phyloP scores from a whole-genome alignment of 2,888 invertebrate genomes.

The Mythimna loreyi region DNA sequence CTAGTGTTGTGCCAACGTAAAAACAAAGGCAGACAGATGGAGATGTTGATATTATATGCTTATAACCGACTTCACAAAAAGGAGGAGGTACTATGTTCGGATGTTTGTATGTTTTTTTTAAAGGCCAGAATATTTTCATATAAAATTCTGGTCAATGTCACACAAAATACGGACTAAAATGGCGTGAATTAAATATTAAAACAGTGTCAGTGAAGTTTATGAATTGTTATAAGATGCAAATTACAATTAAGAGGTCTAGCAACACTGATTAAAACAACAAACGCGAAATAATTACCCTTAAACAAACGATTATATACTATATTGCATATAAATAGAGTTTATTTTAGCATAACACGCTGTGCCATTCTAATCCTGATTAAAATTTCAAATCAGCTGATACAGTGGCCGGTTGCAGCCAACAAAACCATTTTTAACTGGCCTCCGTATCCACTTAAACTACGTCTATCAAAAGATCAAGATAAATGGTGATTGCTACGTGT shows the following conservation, averaged over 20 bases:
- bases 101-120: too few relatives aligned
- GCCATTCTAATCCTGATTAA: conserved; percentile 54
- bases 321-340: rapidly evolving
- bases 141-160: neutral
- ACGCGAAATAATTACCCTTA: neutral
- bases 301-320: conserved; percentile 18
- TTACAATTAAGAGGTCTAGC: conserved; percentile 20
- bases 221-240: conserved; percentile 30
- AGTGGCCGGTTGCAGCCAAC: conserved; percentile 51
- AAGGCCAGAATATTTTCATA: neutral
- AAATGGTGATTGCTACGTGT: conserved; percentile 63
- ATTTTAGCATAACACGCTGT: neutral
- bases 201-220: conserved; percentile 5
- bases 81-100: too few relatives aligned
- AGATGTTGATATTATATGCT: too few relatives aligned
- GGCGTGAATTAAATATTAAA: neutral
- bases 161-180: neutral
- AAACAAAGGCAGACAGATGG: too few relatives aligned
- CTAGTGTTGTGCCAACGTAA: too few relatives aligned
- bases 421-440: conserved; percentile 47
- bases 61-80: too few relatives aligned
- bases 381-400: conserved; percentile 58
- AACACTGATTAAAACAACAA: conserved; percentile 37
- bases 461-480: conserved; percentile 62
- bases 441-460: conserved; percentile 33